Evolutionary conservation across 1,140 invertebrate genomes (phyloP).

Genomic region (Drosophila nigrodunni): DNA sequence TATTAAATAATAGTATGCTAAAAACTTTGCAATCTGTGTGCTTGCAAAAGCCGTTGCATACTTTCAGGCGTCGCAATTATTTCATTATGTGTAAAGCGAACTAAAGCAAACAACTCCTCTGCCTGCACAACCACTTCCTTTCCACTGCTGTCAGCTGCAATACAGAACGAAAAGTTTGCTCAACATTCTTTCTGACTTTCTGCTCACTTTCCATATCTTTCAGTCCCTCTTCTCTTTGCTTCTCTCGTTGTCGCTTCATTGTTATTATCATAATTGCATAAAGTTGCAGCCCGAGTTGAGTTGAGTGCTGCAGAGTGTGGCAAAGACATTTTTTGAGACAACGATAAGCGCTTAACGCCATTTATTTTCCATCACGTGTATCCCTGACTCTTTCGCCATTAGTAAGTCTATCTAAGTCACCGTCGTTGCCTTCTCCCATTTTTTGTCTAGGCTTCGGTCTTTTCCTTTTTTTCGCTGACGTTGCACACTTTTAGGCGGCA

Average conservation of each 20-base stretch:
- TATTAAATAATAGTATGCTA: slow-evolving; percentile 72
- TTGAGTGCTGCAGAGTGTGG: slow-evolving; percentile 42
- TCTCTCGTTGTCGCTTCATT: slow-evolving; percentile 58
- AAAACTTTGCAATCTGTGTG: slow-evolving; percentile 50
- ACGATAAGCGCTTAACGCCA: slow-evolving; percentile 45
- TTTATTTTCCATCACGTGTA: slow-evolving; percentile 24
- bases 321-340: slow-evolving; percentile 44
- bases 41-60: slow-evolving; percentile 20
- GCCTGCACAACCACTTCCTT: neutral
- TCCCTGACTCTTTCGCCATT: neutral
- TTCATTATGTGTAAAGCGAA: slow-evolving; percentile 68
- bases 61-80: slow-evolving; percentile 65
- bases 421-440: neutral
- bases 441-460: neutral
- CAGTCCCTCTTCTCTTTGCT: slow-evolving; percentile 12
- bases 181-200: slow-evolving; percentile 38
- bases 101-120: slow-evolving; percentile 51
- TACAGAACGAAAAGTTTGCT: slow-evolving; percentile 51
- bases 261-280: slow-evolving; percentile 81
- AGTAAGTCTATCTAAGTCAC: neutral
- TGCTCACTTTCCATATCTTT: slow-evolving; percentile 28
- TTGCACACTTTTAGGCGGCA: slow-evolving; percentile 42
- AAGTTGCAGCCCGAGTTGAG: slow-evolving; percentile 46
- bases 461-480: slow-evolving; percentile 37
- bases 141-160: neutral